These are phyloP conservation scores for Eptesicus fuscus DNA, from an alignment of 2,113 vertebrate species.

Conservation along the genomic window DNA sequence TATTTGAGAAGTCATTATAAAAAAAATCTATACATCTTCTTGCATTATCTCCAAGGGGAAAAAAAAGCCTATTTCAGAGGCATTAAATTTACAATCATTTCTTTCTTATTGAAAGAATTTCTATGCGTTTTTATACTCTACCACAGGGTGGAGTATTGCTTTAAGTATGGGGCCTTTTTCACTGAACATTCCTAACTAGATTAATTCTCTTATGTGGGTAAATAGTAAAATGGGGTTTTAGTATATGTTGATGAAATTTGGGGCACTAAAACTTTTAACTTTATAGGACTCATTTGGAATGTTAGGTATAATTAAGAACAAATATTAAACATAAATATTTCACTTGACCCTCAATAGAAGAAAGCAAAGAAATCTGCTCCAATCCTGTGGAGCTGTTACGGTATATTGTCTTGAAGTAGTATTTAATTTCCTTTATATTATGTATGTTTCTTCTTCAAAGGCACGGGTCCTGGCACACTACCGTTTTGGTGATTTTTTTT, in stretches of 20 bases:
- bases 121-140: slow-evolving; percentile 55
- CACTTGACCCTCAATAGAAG: neutral
- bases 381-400: neutral
- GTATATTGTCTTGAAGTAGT: neutral
- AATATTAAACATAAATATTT: slow-evolving; percentile 28
- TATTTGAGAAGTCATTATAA: neutral
- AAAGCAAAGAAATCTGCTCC: neutral
- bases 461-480: neutral
- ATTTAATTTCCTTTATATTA: neutral
- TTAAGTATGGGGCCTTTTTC: slow-evolving; percentile 60
- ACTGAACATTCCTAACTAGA: neutral
- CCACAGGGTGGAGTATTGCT: slow-evolving; percentile 85
- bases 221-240: slow-evolving; percentile 41
- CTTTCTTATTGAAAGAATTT: neutral
- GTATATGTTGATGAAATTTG: neutral
- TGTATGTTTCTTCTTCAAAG: neutral
- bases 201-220: slow-evolving; percentile 26
- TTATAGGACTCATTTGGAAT: neutral
- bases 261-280: neutral
- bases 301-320: neutral
- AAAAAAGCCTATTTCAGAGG: neutral
- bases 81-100: neutral
- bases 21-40: neutral
- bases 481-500: neutral
- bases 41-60: neutral